Base-by-base conservation (phyloP, 2,113 vertebrate genomes). In the Chrysochloris asiatica region DNA sequence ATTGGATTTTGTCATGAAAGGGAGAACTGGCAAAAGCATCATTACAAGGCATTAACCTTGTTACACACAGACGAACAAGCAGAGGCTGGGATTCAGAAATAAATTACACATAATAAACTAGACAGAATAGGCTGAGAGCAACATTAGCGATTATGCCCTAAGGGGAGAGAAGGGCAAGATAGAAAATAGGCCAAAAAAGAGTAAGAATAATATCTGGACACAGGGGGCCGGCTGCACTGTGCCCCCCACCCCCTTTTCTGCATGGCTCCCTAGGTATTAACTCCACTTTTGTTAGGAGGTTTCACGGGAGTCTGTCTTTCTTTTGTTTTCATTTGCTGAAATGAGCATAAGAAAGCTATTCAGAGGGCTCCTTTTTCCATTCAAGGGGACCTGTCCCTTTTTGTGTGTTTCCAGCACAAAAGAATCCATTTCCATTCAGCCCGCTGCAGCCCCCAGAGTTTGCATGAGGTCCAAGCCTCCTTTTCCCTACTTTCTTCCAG, bases 1-100 rank as follows among this genome's bases (percentile, higher is more conserved):
- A 93, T 92, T 95, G 96, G 92, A 88, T 97, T 96, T 96, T 95
- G 79, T 96, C 95, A 93, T 95, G 93, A 96, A 97, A 97, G 94
- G 93, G 92, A 95, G 76, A 96, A 86, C 96, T 95, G 93, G 93
- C 95, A 96, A 97, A 96, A 90, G 93, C 95, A 83, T 97, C 96
- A 96, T 96, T 96, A 88, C 72, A 95, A 95, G 97, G 95, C 96
- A 97, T 90, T 97, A 97, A 97, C 96, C 95, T 97, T 92, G 92
- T 97, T 98, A 97, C 94, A 97, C 94, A 94, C 90, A 96, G 96
- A 92, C 50, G 95, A 97, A 95, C 95, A 97, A 96, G 97, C 96
- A 96, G 97, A 97, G 81, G 88, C 90, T 95, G 94, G 95, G 95
- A 97, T 97, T 97, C 96, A 96, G 96, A 96, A 97, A 96, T 96